Evolutionary conservation across 2,113 vertebrate genomes (phyloP).

Genomic region (Anseranas semipalmata): DNA sequence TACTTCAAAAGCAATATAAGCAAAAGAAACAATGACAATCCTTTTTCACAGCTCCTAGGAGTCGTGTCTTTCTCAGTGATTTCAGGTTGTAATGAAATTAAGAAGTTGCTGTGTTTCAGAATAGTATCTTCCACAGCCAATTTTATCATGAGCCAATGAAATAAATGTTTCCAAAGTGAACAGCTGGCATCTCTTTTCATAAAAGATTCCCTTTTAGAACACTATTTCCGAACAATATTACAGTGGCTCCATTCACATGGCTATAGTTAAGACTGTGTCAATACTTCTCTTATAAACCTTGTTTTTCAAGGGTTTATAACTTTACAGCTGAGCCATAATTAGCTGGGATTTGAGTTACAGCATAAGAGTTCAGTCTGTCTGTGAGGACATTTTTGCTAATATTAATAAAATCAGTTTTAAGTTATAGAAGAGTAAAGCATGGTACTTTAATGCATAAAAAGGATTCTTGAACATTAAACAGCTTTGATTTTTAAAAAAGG

Average conservation of each 20-base stretch:
- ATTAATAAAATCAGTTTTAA: slow-evolving; percentile 54
- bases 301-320: slow-evolving; percentile 56
- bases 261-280: slow-evolving; percentile 57
- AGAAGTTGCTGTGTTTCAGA: slow-evolving; percentile 44
- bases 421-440: slow-evolving; percentile 1
- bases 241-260: slow-evolving; percentile 63
- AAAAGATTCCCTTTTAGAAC: slow-evolving; percentile 66
- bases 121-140: slow-evolving; percentile 56
- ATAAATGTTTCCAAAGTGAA: slow-evolving; percentile 70
- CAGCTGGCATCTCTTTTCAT: slow-evolving; percentile 70
- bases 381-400: slow-evolving; percentile 29
- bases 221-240: slow-evolving; percentile 70
- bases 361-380: slow-evolving; percentile 34
- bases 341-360: slow-evolving; percentile 39
- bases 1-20: slow-evolving; percentile 15
- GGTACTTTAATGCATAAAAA: slow-evolving; percentile 13
- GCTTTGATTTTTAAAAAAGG: slow-evolving; percentile 35
- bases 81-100: slow-evolving; percentile 62
- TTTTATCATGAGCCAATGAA: slow-evolving; percentile 50
- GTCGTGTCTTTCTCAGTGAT: slow-evolving; percentile 15
- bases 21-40: not conserved
- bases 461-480: slow-evolving; percentile 24
- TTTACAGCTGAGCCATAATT: slow-evolving; percentile 62
- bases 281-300: slow-evolving; percentile 65
- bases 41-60: not conserved